Base-by-base conservation (phyloP, 2,797 vertebrate species). In the Aeoliscus strigatus region DNA sequence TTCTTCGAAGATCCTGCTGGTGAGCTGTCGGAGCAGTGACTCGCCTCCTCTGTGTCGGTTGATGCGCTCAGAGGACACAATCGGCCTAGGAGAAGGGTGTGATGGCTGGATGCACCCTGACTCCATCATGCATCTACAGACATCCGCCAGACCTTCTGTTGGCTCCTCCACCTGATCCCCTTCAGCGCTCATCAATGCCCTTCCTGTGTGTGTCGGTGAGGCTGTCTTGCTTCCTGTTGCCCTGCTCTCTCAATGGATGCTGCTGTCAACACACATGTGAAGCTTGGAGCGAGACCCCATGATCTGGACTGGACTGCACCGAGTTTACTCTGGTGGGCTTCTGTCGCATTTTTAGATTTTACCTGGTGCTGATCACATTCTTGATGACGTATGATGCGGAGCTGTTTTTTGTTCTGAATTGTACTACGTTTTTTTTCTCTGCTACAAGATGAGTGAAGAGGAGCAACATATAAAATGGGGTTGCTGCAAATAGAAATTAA, bases 51-150 rank as follows among this genome's bases (percentile, higher is more conserved):
- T 17, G 46, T 51, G 62, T 48, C 74, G 64, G 64, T 58, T 53
- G 63, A 81, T 66, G 75, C 51, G 40, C 73, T 51, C 73, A 48
- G 72, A 67, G 58, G 71, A 83, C 68, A 40, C 71, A 33, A 46
- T 42, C 36, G 16, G 40, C 46, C 53, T 4, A 44, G 55, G 52
- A 43, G 40, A 72, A 60, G 60, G 69, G 61, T 29, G 60, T 71
- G 75, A 81, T 88, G 80, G 73, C 77, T 37, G 69, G 73, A 73
- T 44, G 70, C 60, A 43, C 26, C 66, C 61, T 43, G 65, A 25
- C 63, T 69, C 59, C 27, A 38, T 48, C 70, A 40, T 29, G 60
- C 66, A 39, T 59, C 71, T 57, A 33, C 66, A 73, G 63, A 62
- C 39, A 46, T 73, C 61, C 69, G 51, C 65, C 60, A 16, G 39